phyloP scores from a whole-genome alignment of 2,888 invertebrate genomes.

The Tenthredo amoena region DNA sequence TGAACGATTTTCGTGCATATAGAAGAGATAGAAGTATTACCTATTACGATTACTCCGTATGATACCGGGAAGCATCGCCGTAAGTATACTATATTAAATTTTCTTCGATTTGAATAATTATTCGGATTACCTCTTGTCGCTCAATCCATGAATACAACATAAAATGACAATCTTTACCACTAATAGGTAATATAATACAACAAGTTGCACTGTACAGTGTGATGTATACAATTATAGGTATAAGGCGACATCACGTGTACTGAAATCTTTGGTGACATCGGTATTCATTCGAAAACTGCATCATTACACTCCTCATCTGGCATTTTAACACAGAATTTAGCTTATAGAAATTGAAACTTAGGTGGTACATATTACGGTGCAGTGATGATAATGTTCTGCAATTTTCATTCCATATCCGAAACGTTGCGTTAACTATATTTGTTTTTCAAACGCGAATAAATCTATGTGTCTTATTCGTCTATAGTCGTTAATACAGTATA shows the following conservation, averaged over 20 bases:
- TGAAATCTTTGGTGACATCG: background rate
- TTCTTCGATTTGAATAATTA: background rate
- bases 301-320: constrained; percentile 22
- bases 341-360: constrained; percentile 54
- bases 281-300: constrained; percentile 15
- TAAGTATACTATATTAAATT: background rate
- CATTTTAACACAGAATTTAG: constrained; percentile 55
- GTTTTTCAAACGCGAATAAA: background rate
- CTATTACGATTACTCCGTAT: background rate
- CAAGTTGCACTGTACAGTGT: background rate
- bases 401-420: background rate
- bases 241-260: constrained; percentile 46
- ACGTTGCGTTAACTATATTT: background rate
- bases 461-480: background rate
- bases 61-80: background rate
- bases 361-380: background rate
- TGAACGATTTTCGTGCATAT: background rate
- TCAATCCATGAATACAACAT: background rate
- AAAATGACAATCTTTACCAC: constrained; percentile 2
- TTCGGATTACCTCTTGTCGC: background rate
- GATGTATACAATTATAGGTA: background rate
- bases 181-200: background rate
- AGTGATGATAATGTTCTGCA: background rate
- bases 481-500: background rate
- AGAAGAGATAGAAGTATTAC: background rate